Conservation (phyloP, 2,888 invertebrate genomes). For the Cylloceria caligata region DNA sequence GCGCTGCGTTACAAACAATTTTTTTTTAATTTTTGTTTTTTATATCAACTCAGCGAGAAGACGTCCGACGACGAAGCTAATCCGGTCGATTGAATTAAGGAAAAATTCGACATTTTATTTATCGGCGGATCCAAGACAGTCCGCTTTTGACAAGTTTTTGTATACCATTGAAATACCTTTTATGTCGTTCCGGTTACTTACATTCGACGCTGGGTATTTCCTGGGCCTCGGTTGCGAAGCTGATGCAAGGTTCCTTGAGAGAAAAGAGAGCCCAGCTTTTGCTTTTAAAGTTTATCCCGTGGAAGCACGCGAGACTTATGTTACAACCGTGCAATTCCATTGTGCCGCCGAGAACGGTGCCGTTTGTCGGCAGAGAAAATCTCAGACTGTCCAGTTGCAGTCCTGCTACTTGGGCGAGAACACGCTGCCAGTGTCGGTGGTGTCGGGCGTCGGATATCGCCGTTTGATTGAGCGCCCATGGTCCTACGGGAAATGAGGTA, state of each 20-base stretch:
- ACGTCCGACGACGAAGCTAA: no score
- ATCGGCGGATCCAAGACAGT: no score
- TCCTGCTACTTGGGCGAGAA: constrained; percentile 92
- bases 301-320: constrained; percentile 98
- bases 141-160: no score
- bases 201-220: constrained; percentile 91
- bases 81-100: no score
- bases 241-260: constrained; percentile 95
- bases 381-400: constrained; percentile 91
- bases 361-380: constrained; percentile 88
- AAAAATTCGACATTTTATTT: no score
- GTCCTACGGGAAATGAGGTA: no score
- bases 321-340: constrained; percentile 95
- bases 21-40: no score
- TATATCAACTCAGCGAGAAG: no score
- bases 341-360: constrained; percentile 94
- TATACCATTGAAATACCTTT: no score
- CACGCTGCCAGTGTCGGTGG: constrained; percentile 98
- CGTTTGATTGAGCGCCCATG: constrained; percentile 81
- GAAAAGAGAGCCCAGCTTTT: constrained; percentile 99
- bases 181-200: constrained; percentile 75
- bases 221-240: constrained; percentile 97
- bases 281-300: constrained; percentile 97
- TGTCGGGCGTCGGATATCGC: constrained; percentile 89
- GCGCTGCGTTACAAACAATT: constrained; percentile 72